A percentile compares a stretch with the other conserved stretches of the same genome.
phyloP scores from a whole-genome alignment of 2,113 vertebrate species.

The Perca schrenkii region DNA sequence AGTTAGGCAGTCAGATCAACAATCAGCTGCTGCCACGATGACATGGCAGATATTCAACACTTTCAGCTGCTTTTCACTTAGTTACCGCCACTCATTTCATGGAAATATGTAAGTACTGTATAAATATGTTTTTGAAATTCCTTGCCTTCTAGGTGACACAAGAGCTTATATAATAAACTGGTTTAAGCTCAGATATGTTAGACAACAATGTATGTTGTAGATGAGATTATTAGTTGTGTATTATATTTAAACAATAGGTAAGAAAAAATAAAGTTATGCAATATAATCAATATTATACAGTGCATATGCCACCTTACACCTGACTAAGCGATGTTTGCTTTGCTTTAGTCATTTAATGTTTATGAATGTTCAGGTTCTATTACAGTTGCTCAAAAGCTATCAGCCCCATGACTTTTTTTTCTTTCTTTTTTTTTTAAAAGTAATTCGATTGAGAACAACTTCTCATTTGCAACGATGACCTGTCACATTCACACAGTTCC shows the following conservation, averaged over 20 bases:
- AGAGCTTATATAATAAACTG: conserved; percentile 11
- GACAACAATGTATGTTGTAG: conserved; percentile 23
- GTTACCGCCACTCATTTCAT: conserved; percentile 2
- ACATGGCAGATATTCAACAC: neutral
- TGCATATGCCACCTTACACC: neutral
- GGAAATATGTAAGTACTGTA: conserved; percentile 58
- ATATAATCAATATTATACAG: conserved; percentile 35
- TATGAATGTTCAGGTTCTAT: conserved; percentile 22
- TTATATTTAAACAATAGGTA: conserved; percentile 25
- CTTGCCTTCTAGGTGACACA: conserved; percentile 30
- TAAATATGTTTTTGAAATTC: conserved; percentile 15
- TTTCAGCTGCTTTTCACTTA: neutral
- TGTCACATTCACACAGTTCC: no score
- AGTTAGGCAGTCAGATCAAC: neutral
- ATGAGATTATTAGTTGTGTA: conserved; percentile 32
- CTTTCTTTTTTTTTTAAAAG: neutral
- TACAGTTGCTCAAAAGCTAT: conserved; percentile 11
- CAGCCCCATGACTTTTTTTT: neutral
- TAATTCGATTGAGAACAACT: no score
- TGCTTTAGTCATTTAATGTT: conserved; percentile 26
- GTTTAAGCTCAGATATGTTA: conserved; percentile 21
- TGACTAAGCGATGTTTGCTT: conserved; percentile 26
- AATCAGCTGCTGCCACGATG: neutral
- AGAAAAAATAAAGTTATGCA: neutral
- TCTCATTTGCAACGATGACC: no score